Evolutionary conservation across 2,113 vertebrate species (phyloP).

Genomic region (Halichoerus grypus): DNA sequence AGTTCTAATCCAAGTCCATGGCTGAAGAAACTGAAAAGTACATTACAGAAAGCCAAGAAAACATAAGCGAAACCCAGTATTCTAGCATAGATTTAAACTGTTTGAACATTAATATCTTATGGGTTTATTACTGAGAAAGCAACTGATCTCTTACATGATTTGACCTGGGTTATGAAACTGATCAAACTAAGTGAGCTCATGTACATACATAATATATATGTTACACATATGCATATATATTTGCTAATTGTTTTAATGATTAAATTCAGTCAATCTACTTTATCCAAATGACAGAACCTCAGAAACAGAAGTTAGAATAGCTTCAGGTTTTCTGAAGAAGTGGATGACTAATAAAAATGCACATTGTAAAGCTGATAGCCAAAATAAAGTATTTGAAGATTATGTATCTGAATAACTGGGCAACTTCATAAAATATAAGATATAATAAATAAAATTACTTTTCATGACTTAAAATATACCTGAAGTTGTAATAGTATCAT

Average conservation of each 20-base stretch:
- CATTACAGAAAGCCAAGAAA: neutral
- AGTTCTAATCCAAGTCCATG: neutral
- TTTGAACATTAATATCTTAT: neutral
- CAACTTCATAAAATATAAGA: slow-evolving; percentile 8
- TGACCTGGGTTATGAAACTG: neutral
- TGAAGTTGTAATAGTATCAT: neutral
- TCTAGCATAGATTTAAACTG: neutral
- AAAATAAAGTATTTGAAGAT: slow-evolving; percentile 48
- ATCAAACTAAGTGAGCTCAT: neutral
- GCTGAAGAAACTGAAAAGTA: slow-evolving; percentile 14
- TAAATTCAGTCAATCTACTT: slow-evolving; percentile 23
- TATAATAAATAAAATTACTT: neutral
- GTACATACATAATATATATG: neutral
- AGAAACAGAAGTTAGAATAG: slow-evolving; percentile 1
- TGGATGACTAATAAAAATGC: slow-evolving; percentile 28
- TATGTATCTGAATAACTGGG: neutral
- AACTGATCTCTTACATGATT: neutral
- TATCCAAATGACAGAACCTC: slow-evolving; percentile 25
- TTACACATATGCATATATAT: neutral
- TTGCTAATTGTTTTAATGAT: slow-evolving; percentile 22
- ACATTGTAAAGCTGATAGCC: neutral
- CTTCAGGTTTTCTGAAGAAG: neutral
- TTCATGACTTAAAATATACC: slow-evolving; percentile 44
- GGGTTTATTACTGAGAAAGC: neutral
- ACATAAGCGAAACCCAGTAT: neutral